phyloP scores from a whole-genome alignment of 2,888 invertebrate genomes.

The Andrena flavipes region DNA sequence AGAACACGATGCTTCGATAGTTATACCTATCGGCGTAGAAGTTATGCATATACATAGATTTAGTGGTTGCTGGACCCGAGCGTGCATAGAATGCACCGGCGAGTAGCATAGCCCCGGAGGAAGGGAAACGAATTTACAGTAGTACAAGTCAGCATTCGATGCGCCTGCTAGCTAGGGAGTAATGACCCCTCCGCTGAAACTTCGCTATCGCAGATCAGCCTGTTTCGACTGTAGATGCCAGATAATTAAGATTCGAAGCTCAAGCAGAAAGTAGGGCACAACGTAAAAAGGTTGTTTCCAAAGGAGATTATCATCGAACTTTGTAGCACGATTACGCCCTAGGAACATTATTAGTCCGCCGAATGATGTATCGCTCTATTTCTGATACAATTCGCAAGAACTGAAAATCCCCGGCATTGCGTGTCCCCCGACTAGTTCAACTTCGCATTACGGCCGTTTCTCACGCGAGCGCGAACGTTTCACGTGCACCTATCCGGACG shows the following conservation, averaged over 20 bases:
- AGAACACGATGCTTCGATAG: not conserved
- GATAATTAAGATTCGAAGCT: not conserved
- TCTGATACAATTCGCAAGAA: constrained; percentile 42
- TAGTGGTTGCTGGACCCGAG: not conserved
- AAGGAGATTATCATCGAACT: not conserved
- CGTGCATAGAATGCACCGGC: not conserved
- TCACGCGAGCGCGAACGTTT: constrained; percentile 69
- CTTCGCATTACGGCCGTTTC: constrained; percentile 66
- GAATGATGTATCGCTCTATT: constrained; percentile 36
- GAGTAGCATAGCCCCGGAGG: constrained; percentile 52
- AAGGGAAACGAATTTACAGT: constrained; percentile 55
- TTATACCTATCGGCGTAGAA: not conserved
- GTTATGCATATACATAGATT: not conserved
- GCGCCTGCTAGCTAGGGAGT: constrained; percentile 25
- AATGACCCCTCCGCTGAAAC: constrained; percentile 38
- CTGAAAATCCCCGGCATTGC: constrained; percentile 70
- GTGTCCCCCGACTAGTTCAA: constrained; percentile 68
- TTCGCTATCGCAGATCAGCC: not conserved
- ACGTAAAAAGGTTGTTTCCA: not conserved
- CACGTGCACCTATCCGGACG: constrained; percentile 51
- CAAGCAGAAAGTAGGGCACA: not conserved
- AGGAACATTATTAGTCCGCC: constrained; percentile 25
- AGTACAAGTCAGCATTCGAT: constrained; percentile 55
- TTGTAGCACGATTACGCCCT: not conserved
- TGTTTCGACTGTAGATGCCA: constrained; percentile 3